Base-by-base conservation (phyloP, 2,888 invertebrate species). In the Empis livida region DNA sequence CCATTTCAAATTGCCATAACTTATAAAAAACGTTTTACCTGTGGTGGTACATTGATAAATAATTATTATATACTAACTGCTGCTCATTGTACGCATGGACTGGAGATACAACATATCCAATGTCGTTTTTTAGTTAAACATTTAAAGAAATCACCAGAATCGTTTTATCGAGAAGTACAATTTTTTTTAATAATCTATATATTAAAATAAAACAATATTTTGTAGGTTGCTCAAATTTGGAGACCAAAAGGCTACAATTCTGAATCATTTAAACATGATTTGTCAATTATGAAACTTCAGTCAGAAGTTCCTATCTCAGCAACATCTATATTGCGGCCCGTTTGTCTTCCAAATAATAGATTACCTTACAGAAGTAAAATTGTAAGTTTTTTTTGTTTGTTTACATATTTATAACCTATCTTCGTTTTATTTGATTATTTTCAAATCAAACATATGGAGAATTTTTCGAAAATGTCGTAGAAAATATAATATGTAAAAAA, bases 21-120 rank as follows among this genome's bases (percentile, higher is more conserved):
- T 56, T 68, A 68, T 35, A 59, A 59, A 15, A 62, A 59, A 5
- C 70, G 79, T 43, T 85, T 87, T 67, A 87, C 83, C 66, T 88
- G 88, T 61, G 87, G 83, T 1, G 86, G 77, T 2, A 75, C 82
- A 0, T 71, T 87, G 39, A 80, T 89, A 56, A 84, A 80, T 60
- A 80, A 82, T 59, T 71, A 77, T 52, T 85, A 84, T 60, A 70
- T 87, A 20, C 57, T 87, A 43, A 88, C 88, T 0, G 88, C 88
- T 1, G 82, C 82, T 0, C 88, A 89, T 65, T 89, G 88, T 58
- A 79, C 61, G 1, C 59, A 63, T 14, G 82, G 86, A 11, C 81
- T 84, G 63, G 74, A 73, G n/a, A 68, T 63, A 51, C 73, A 73
- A 6, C 6, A 5, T 20, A 20, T 20, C 4, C 20, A 20, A 20